Evolutionary conservation across 2,888 invertebrate genomes (phyloP), one percentile per base, ranked within the genome.

Genomic region (Catotricha subobsoleta): DNA sequence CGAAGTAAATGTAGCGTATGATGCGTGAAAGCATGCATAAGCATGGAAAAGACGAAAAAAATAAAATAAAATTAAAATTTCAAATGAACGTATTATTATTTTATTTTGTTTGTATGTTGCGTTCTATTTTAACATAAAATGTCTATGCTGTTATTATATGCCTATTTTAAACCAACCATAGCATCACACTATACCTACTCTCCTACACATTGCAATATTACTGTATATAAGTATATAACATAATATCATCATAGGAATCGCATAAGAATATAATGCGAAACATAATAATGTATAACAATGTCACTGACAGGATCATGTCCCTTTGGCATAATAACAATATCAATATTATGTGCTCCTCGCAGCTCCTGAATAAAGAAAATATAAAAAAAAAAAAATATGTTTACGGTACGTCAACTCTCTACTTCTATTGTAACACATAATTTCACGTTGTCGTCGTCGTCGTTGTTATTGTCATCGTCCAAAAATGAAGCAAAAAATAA

Each of bases 391-490:
- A 30, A 30, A 8, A 13, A 13, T 30, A 30, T 33, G n/a, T 33
- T 33, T 18, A 33, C 33, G 33, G 33, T 33, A 33, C 33, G 33
- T 33, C 33, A 33, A 33, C 13, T 33, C 18, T 33, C 13, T 18
- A 33, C 13, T 33, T 33, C n/a, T n/a, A n/a, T n/a, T n/a, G n/a
- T 33, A 33, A 33, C 33, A 33, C 33, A 33, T 33, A 33, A 33
- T 33, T n/a, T n/a, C n/a, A n/a, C n/a, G n/a, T n/a, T n/a, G n/a
- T n/a, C n/a, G n/a, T n/a, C n/a, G n/a, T n/a, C n/a, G n/a, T n/a
- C n/a, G n/a, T n/a, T n/a, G n/a, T n/a, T n/a, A n/a, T n/a, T n/a
- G n/a, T n/a, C n/a, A n/a, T n/a, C n/a, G n/a, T n/a, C n/a, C n/a
- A n/a, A n/a, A n/a, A n/a, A n/a, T n/a, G n/a, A n/a, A 16, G 9